A percentile compares a stretch with the other conserved stretches of the same genome.
Conservation (phyloP, 2,113 vertebrate genomes). For the Callithrix jacchus region DNA sequence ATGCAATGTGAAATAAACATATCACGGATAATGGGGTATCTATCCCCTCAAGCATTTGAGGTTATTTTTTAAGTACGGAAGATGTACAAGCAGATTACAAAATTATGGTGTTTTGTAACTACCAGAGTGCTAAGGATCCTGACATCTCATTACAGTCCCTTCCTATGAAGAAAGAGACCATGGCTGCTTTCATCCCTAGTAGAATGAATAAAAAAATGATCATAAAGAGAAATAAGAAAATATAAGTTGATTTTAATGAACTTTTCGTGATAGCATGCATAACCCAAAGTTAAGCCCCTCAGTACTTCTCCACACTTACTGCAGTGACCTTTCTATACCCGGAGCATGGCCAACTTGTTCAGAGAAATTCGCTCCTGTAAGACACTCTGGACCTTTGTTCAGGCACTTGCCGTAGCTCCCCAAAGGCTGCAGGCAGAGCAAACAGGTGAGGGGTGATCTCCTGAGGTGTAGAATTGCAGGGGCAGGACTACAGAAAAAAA, state of each 20-base stretch:
- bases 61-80: no score
- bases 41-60: no score
- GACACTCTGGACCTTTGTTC: neutral
- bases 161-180: neutral
- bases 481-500: neutral
- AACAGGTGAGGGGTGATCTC: no score
- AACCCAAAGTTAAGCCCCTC: neutral
- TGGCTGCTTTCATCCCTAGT: neutral
- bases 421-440: neutral
- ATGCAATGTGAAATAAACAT: no score
- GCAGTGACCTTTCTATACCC: neutral
- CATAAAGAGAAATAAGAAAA: neutral
- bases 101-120: neutral
- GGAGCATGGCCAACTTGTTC: neutral
- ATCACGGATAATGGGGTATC: no score
- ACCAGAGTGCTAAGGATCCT: neutral
- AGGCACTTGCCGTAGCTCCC: neutral
- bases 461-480: neutral
- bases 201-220: neutral
- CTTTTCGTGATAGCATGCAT: neutral
- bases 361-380: neutral
- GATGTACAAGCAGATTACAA: neutral
- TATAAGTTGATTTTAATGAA: neutral
- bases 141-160: neutral
- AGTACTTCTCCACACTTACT: rapidly evolving